Evolutionary conservation across 2,113 vertebrate genomes (phyloP), one percentile per base, ranked within the genome.

Genomic region (Oryzias curvinotus): DNA sequence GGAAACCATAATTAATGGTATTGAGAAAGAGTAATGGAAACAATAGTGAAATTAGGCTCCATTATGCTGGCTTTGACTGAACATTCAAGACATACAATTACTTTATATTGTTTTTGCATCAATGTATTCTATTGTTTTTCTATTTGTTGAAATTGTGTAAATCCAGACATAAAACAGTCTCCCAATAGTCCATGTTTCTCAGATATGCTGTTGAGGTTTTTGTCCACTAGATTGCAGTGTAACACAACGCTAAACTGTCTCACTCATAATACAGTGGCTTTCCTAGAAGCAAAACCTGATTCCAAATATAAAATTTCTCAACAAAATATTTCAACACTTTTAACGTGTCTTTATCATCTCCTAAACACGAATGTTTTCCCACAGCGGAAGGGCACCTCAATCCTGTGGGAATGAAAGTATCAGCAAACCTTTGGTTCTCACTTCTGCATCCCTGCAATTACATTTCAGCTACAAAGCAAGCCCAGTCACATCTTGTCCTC

Each of bases 191-290:
- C 13, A 8, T 18, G 0, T 41, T 25, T n/a, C 19, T 28, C 4
- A 7, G 12, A 21, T n/a, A 14, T 73, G 67, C 51, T 46, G 45
- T 57, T 42, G 3, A 17, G 12, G 3, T 5, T 0, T 0, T 2
- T 58, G 1, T 28, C 75, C 87, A 84, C 59, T 36, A 71, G 86
- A 52, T 59, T 57, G 71, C 77, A 84, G 73, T 81, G 70, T 43
- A 68, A 54, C 8, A 77, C 49, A 56, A n/a, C 28, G 36, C 5
- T 26, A 44, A 30, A n/a, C 3, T 19, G 45, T 7, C n/a, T 48
- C n/a, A 18, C 12, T 12, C 10, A 7, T 3, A 48, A 48, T 7
- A 6, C 17, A 18, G 18, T 18, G 47, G n/a, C 2, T 21, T 5
- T 48, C n/a, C 10, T 48, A 19, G 8, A 47, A 7, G n/a, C 5